Base-by-base conservation (phyloP, 2,888 invertebrate genomes). In the Dicyrtomina minuta region DNA sequence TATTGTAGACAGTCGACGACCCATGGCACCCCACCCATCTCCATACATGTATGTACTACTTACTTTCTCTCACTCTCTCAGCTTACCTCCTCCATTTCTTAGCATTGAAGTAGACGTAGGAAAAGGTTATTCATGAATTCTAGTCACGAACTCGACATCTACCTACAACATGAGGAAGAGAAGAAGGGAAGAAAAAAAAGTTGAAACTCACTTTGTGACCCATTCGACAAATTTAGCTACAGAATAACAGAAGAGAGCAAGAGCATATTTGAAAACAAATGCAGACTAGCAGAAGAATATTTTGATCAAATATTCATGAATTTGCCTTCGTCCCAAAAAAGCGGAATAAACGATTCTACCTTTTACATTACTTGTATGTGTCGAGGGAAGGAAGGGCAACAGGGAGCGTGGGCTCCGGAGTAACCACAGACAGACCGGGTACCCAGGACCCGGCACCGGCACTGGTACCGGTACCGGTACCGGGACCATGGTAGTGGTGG, bases 251-350 rank as follows among this genome's bases (percentile, higher is more conserved):
- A 53, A 46, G 20, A n/a, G 49, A 53, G n/a, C 27, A 26, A 20
- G 39, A 55, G 46, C 26, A 56, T 64, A 59, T 67, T 66, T 65
- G 71, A 41, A 58, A 68, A 66, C 66, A 65, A 68, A 60, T 68
- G 51, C 51, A 67, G 51, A 55, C 46, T 53, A 39, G 39, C 22
- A 56, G 64, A 51, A 67, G 64, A 58, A 26, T 58, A 70, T 72
- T 64, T 65, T 51, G 58, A 68, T 72, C 69, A 70, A 70, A 66
- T 66, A 66, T 70, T 70, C 70, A 70, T 70, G 70, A 67, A 61
- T 66, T 70, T 70, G 56, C 58, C 56, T 61, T 49, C 49, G 55
- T 43, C 55, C 58, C 22, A 51, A 65, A 20, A n/a, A 33, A 27
- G 43, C 12, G 58, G 15, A n/a, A 41, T 22, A 41, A 53, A 55